Percentiles rank a stretch among this genome's conserved stretches.
Evolutionary conservation across 2,888 invertebrate species (phyloP).

Genomic region (Lymantria dispar): DNA sequence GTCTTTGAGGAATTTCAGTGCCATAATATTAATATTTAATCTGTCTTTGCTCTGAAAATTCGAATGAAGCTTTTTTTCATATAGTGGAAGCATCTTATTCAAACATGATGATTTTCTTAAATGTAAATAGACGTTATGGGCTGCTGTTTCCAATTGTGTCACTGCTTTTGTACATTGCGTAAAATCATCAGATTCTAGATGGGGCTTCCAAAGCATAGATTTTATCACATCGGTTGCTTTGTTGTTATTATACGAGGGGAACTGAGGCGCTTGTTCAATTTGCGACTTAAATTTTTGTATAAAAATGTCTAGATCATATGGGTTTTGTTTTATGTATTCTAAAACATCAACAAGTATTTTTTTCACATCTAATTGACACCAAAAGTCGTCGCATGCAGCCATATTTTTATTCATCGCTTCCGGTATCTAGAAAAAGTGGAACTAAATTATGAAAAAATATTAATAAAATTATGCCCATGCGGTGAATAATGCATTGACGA

Average conservation of each 20-base stretch:
- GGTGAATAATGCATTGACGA: no score
- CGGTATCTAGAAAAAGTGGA: background rate
- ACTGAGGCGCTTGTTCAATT: background rate
- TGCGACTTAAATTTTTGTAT: background rate
- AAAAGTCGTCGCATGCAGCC: background rate
- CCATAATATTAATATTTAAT: background rate
- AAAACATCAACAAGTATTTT: background rate
- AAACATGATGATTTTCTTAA: background rate
- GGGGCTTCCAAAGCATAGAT: background rate
- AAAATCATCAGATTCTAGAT: background rate
- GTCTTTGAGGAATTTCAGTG: background rate
- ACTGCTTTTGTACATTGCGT: background rate
- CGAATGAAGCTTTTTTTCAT: background rate
- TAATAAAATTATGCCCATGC: no score
- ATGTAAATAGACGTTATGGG: background rate
- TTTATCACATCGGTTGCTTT: background rate
- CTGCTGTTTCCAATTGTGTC: background rate
- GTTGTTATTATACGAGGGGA: background rate
- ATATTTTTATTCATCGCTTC: background rate
- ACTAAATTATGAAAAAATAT: no score
- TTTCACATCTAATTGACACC: background rate
- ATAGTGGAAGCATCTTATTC: background rate
- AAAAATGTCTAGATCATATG: background rate
- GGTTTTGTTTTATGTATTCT: background rate
- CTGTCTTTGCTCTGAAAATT: background rate